Evolutionary conservation across 2,113 vertebrate genomes (phyloP).

Genomic region (Nothocercus julius): DNA sequence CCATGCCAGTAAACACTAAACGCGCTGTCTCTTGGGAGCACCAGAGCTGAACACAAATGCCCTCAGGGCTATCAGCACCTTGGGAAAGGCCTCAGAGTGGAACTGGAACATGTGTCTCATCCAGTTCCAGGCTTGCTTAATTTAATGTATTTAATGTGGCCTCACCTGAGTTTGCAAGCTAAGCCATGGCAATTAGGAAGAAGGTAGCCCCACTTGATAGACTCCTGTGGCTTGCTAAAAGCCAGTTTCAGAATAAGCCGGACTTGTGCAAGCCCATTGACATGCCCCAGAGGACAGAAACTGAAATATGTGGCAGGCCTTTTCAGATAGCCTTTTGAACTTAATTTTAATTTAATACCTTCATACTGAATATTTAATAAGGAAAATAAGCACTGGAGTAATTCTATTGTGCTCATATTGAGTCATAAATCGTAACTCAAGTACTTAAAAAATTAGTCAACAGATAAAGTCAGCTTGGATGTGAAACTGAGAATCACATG

Average conservation of each 20-base stretch:
- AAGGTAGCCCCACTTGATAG: background rate
- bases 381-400: background rate
- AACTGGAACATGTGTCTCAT: background rate
- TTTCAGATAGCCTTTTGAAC: background rate
- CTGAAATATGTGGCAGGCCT: background rate
- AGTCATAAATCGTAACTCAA: background rate
- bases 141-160: background rate
- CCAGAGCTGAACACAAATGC: background rate
- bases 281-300: background rate
- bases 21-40: background rate
- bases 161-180: background rate
- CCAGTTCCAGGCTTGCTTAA: background rate
- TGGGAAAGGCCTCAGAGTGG: background rate
- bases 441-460: background rate
- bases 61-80: background rate
- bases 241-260: fast-evolving
- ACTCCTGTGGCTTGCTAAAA: background rate
- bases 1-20: fast-evolving
- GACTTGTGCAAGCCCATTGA: background rate
- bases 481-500: fast-evolving
- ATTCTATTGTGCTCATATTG: background rate
- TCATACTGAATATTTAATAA: background rate
- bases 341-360: background rate
- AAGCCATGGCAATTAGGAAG: fast-evolving
- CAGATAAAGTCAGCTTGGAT: background rate